These are phyloP conservation scores for Tapera naevia DNA, from an alignment of 2,797 vertebrate genomes.

Conservation along the genomic window DNA sequence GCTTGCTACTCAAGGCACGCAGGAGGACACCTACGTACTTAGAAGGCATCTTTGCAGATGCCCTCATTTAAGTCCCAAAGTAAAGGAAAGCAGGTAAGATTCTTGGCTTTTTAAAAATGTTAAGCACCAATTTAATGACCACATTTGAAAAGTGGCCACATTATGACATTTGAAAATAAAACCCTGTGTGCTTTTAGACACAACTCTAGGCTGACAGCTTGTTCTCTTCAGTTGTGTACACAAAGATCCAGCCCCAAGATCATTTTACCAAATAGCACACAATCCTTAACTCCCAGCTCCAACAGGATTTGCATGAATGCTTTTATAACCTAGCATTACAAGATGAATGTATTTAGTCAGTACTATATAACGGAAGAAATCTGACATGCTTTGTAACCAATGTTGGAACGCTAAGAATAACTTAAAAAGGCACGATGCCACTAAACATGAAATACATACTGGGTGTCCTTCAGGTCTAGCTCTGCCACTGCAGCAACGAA, in stretches of 20 bases:
- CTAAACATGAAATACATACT: conserved; percentile 81
- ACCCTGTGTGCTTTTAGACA: background rate
- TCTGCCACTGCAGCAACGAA: conserved; percentile 90
- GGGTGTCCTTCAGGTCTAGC: conserved; percentile 95
- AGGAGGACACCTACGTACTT: background rate
- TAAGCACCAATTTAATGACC: background rate
- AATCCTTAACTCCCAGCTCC: background rate
- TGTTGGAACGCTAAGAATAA: background rate
- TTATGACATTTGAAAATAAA: background rate
- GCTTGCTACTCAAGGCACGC: background rate
- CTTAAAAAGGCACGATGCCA: background rate
- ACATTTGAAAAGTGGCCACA: background rate
- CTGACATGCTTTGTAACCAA: background rate
- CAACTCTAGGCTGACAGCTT: background rate
- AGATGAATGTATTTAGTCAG: background rate
- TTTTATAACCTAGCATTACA: background rate
- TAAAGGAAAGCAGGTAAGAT: background rate
- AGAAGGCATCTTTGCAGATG: background rate
- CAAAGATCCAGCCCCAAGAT: background rate
- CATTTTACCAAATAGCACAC: background rate
- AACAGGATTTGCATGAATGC: background rate
- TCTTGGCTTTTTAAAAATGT: background rate
- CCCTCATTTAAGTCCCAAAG: background rate
- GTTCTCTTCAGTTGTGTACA: background rate
- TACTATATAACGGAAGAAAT: background rate